Evolutionary conservation across 2,113 vertebrate species (phyloP).

Genomic region (Potamarius usumacintae): DNA sequence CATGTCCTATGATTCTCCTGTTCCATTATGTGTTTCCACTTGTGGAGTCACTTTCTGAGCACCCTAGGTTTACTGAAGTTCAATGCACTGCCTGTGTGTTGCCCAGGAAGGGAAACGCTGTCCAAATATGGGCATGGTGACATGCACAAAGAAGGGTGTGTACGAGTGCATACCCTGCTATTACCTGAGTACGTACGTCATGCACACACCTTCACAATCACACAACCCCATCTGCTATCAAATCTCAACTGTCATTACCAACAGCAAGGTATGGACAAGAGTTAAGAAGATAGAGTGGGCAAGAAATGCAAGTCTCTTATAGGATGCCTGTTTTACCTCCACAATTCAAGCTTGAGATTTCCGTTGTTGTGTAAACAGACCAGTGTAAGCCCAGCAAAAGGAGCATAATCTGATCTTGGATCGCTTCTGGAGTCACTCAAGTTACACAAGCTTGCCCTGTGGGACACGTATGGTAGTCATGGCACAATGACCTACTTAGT

Average conservation of each 20-base stretch:
- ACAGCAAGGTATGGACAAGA: slow-evolving; percentile 21
- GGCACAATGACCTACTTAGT: slow-evolving; percentile 45
- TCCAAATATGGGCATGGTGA: slow-evolving; percentile 73
- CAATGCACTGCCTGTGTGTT: slow-evolving; percentile 52
- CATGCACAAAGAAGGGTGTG: slow-evolving; percentile 66
- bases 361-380: slow-evolving; percentile 69
- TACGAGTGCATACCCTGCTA: slow-evolving; percentile 54
- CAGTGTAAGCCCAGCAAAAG: slow-evolving; percentile 40
- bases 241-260: slow-evolving; percentile 47
- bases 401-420: slow-evolving; percentile 40
- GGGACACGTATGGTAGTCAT: slow-evolving; percentile 44
- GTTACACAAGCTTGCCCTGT: slow-evolving; percentile 42
- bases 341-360: slow-evolving; percentile 46
- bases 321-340: slow-evolving; percentile 40
- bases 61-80: slow-evolving; percentile 67
- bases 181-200: slow-evolving; percentile 57
- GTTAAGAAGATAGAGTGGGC: slow-evolving; percentile 27
- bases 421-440: slow-evolving; percentile 48
- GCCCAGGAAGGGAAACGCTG: slow-evolving; percentile 73
- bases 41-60: slow-evolving; percentile 47
- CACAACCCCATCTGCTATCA: slow-evolving; percentile 28
- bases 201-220: slow-evolving; percentile 44
- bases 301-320: slow-evolving; percentile 33
- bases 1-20: slow-evolving; percentile 66
- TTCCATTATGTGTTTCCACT: slow-evolving; percentile 71